Base-by-base conservation (phyloP, 1,140 invertebrate genomes). In the Rhopalosiphum maidis region DNA sequence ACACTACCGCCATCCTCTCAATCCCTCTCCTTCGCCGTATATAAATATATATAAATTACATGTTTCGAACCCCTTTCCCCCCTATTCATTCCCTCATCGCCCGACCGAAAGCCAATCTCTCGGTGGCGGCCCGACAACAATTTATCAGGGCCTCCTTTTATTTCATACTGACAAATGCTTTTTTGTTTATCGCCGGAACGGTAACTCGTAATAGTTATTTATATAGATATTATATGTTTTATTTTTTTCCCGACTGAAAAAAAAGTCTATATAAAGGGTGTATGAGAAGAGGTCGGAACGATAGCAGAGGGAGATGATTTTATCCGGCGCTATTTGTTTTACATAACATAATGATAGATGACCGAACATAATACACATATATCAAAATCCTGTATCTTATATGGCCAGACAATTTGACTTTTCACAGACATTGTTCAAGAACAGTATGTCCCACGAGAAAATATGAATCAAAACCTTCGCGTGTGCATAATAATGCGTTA, bases 131-230 rank as follows among this genome's bases (percentile, higher is more conserved):
- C 82, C 48, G 22, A 86, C 91, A 93, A 86, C 82, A 55, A 93
- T 93, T 93, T 93, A 93, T 93, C 91, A 93, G 22, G 25, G 6
- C 46, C 48, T 25, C 48, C 48, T 93, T 93, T 86, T 93, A 51
- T 55, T 85, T 54, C 83, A 15, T 85, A 93, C 82, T 55, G 91
- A 93, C 91, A 93, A 93, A 93, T 93, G 91, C 82, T 51, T 82
- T 93, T 93, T 93, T 86, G 91, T 93, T 93, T 93, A 93, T 93
- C 91, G 82, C 82, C 82, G 91, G 48, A 51, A 93, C 91, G 91
- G 77, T 92, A 92, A 85, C 82, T 51, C 82, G 48, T 93, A 93
- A 92, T 86, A 93, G 82, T 93, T 86, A 93, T 85, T 54, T 93
- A 93, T 83, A 85, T 86, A 83, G 21, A 35, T 83, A 37, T 92